Conservation (phyloP, 2,888 invertebrate species). For the Rhamnusium bicolor region DNA sequence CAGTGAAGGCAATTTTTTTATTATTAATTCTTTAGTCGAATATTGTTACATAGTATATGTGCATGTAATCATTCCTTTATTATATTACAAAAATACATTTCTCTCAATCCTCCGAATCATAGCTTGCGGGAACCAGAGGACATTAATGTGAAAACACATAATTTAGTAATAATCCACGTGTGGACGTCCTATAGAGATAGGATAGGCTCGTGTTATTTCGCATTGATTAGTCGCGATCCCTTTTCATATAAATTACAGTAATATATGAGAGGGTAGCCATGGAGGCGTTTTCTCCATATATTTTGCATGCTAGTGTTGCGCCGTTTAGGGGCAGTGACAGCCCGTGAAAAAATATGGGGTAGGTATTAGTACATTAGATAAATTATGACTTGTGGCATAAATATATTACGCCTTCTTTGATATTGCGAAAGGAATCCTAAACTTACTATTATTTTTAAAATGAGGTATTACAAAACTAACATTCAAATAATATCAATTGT, state of each 20-base stretch:
- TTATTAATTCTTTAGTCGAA: too few relatives aligned
- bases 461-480: neutral
- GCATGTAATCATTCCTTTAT: too few relatives aligned
- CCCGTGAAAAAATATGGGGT: conserved; percentile 26
- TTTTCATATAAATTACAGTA: conserved; percentile 35
- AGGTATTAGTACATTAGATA: conserved; percentile 15
- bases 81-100: too few relatives aligned
- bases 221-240: conserved; percentile 38
- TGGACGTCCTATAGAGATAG: conserved; percentile 29
- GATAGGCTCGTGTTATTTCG: conserved; percentile 31
- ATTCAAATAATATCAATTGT: too few relatives aligned
- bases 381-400: conserved; percentile 12
- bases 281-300: conserved; percentile 37
- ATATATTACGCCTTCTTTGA: neutral
- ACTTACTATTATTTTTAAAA: neutral
- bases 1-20: too few relatives aligned
- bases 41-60: too few relatives aligned
- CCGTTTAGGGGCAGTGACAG: conserved; percentile 30
- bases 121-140: conserved; percentile 1
- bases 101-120: too few relatives aligned
- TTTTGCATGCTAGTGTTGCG: conserved; percentile 35
- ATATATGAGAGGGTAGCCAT: conserved; percentile 34
- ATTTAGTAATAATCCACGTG: conserved; percentile 36
- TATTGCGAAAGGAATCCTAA: neutral
- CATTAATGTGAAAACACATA: conserved; percentile 20